Base-by-base conservation (phyloP, 2,797 vertebrate genomes). In the Fistularia commersonii region DNA sequence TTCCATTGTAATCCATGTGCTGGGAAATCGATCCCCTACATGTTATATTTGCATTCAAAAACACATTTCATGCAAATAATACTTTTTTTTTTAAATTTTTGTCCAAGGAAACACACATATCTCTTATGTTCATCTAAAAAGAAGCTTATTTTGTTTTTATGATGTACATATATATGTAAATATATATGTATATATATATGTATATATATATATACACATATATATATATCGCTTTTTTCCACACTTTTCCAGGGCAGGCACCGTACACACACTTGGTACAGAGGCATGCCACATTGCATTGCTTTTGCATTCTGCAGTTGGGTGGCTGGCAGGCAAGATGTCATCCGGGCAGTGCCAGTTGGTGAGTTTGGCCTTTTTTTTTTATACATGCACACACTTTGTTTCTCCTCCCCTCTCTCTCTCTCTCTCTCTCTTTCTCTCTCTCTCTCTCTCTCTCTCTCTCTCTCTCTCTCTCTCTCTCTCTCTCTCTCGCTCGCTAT, bases 221-320 rank as follows among this genome's bases (percentile, higher is more conserved):
- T 41, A 37, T 43, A 61, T 51, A 43, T 23, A 38, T 72, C 50
- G 13, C n/a, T 50, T 60, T 72, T 83, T 82, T 83, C 87, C 67
- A 52, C 12, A 78, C 77, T 91, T 88, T 88, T 90, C 69, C 81
- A 88, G 83, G 92, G 91, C 92, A 92, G 91, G 92, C 91, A 92
- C 91, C 89, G 88, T 91, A 93, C 89, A 91, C 90, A 90, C 88
- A 90, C 81, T 35, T 51, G 89, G 91, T 93, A 94, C 91, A 94
- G 90, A 92, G 86, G 86, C 93, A 94, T 95, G 93, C 94, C 93
- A 83, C 89, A 91, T 94, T 93, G 93, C 93, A 93, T 91, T 90
- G 87, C 81, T 90, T 91, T 93, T 95, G 94, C 93, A 93, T 93
- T 91, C 90, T 91, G 91, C 92, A 89, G 88, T 89, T 94, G 89